Base-by-base conservation (phyloP, 1,140 invertebrate species). In the Teleogryllus occipitalis region DNA sequence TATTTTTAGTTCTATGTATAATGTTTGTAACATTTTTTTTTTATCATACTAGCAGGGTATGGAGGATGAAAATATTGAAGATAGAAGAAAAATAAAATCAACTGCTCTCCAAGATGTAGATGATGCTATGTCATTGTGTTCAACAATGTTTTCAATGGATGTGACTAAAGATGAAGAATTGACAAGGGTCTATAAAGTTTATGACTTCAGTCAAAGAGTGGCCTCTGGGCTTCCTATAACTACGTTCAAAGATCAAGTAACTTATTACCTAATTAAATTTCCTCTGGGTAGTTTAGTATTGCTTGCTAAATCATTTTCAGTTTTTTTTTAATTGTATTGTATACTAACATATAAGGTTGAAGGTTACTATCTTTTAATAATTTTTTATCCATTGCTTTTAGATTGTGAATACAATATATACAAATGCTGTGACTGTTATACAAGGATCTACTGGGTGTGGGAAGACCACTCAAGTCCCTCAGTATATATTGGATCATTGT, bases 361-460 rank as follows among this genome's bases (percentile, higher is more conserved):
- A 10, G 18, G 27, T 76, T 76, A 47, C 0, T 12, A 0, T 18
- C 8, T 12, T 39, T 47, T 47, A 7, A 46, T 8, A 75, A 21
- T 3, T 75, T 14, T 22, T 27, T 75, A 12, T 22, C 8, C 47
- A 8, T 7, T 75, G 7, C n/a, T 84, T 87, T 48, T 81, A 90
- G 85, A 91, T 93, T 78, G 80, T 95, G 0, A 83, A 88, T 8
- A 90, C 89, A 75, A 89, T 97, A 18, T 84, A 89, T 49, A 87
- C 89, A 3, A 90, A 94, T 86, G 87, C 90, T 83, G 90, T 94
- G 7, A 86, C 94, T 3, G 90, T 99, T 15, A 93, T 99, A 81
- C 93, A 96, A 86, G 97, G 97, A 39, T 92, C 92, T 79, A 98
- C 96, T 7, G 96, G 96, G 7, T 90, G 89, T 85, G 91, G 90